Percentiles rank a stretch among this genome's conserved stretches.
phyloP scores from a whole-genome alignment of 2,888 invertebrate species.

The Helleia helle region DNA sequence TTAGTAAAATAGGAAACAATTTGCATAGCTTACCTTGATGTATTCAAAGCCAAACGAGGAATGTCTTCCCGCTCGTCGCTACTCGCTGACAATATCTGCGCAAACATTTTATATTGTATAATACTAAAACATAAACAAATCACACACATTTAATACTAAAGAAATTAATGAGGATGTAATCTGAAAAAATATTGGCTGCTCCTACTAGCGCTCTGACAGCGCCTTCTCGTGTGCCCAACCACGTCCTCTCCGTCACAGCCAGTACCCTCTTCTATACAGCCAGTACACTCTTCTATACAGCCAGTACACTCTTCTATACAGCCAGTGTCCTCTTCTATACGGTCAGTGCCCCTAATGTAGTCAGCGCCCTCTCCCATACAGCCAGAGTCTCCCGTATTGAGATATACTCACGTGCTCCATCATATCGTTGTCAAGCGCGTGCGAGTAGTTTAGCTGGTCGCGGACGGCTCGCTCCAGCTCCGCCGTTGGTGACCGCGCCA shows the following conservation, averaged over 20 bases:
- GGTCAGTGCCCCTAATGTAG: neutral
- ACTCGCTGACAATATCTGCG: slow-evolving; percentile 57
- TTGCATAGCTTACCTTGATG: slow-evolving; percentile 55
- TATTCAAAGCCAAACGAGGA: slow-evolving; percentile 50
- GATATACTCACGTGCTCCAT: slow-evolving; percentile 55
- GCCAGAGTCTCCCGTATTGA: no score
- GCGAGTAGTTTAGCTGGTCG: slow-evolving; percentile 58
- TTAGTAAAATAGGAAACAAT: no score
- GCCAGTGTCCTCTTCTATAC: neutral
- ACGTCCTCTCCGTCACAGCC: no score
- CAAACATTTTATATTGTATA: slow-evolving; percentile 8
- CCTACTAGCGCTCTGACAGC: no score
- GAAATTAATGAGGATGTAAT: no score
- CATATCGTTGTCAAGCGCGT: slow-evolving; percentile 52
- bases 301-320: neutral
- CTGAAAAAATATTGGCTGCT: no score
- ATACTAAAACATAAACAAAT: no score
- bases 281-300: no score
- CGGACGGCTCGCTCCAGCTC: slow-evolving; percentile 57
- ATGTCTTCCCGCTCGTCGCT: slow-evolving; percentile 61
- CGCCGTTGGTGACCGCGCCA: slow-evolving; percentile 52
- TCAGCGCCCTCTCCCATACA: neutral
- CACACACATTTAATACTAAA: no score
- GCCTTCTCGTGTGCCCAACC: no score
- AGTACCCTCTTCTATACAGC: neutral